phyloP scores from a whole-genome alignment of 2,888 invertebrate species.

The Cerastis rubricosa region DNA sequence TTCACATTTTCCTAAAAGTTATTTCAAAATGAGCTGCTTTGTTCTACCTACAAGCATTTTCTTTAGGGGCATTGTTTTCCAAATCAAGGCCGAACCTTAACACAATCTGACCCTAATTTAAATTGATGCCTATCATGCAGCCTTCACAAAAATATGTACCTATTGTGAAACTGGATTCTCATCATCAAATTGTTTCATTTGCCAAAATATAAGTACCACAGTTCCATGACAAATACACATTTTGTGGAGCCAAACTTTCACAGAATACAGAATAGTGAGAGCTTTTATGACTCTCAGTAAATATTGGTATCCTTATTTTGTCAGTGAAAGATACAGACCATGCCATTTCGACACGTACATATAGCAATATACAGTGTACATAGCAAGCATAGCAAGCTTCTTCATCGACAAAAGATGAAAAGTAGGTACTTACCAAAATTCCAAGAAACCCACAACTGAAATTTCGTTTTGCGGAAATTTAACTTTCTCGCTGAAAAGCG shows the following conservation, averaged over 20 bases:
- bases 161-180: constrained; percentile 27
- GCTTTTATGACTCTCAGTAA: background rate
- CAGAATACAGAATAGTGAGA: background rate
- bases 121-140: constrained; percentile 45
- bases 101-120: constrained; percentile 44
- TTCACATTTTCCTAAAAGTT: constrained; percentile 41
- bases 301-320: background rate
- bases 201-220: background rate
- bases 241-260: background rate
- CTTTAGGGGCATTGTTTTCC: constrained; percentile 41
- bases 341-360: background rate
- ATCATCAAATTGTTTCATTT: constrained; percentile 27
- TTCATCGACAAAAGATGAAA: constrained; percentile 9
- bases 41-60: constrained; percentile 11
- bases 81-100: constrained; percentile 23
- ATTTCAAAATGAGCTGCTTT: constrained; percentile 24
- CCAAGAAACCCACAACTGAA: constrained; percentile 18
- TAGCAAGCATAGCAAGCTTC: background rate
- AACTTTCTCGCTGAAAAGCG: constrained; percentile 11
- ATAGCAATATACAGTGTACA: background rate
- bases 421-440: background rate
- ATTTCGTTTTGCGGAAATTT: constrained; percentile 17
- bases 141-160: constrained; percentile 25
- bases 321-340: background rate
- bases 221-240: background rate